Base-by-base conservation (phyloP, 2,113 vertebrate genomes). In the Apus apus region DNA sequence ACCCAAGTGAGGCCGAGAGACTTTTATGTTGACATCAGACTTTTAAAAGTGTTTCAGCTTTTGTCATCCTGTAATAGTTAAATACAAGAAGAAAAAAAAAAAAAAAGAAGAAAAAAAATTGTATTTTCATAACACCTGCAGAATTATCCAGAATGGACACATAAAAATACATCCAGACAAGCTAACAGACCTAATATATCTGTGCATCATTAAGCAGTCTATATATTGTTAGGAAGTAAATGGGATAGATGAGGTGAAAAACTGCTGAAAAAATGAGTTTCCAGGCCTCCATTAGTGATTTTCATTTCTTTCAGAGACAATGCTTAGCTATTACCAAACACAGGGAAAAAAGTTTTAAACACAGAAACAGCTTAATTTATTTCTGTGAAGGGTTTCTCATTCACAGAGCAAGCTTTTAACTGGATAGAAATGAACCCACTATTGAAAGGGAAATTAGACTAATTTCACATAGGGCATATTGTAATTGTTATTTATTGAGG, bases 21-120 rank as follows among this genome's bases (percentile, higher is more conserved):
- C 74, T 78, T 87, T 67, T 21, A 72, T 30, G 26, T 74, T 96
- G 87, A 94, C 58, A 64, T 91, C 73, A 96, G 65, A 32, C 34
- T 61, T 78, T 82, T 70, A 4, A 56, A 88, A 90, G 50, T 82
- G 25, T 53, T 96, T 81, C 50, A 38, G 46, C 13, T 64, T 87
- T 95, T 93, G n/a, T 78, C 72, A 85, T 78, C 20, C 10, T 79
- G 23, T 58, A 84, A 66, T 15, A 85, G 46, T 60, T 73, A 65
- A 75, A 68, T 60, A 19, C 8, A 58, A 50, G 50, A 30, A 62
- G 21, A 8, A 9, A 11, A 14, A 26, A 21, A 43, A 19, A 46
- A 17, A 38, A 26, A 21, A 43, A 19, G 38, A 17, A 38, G 29
- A 50, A 38, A 43, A 8, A 82, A 74, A 43, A 57, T 29, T 0